Conservation (phyloP, 2,797 vertebrate genomes). For the Poecilia picta region DNA sequence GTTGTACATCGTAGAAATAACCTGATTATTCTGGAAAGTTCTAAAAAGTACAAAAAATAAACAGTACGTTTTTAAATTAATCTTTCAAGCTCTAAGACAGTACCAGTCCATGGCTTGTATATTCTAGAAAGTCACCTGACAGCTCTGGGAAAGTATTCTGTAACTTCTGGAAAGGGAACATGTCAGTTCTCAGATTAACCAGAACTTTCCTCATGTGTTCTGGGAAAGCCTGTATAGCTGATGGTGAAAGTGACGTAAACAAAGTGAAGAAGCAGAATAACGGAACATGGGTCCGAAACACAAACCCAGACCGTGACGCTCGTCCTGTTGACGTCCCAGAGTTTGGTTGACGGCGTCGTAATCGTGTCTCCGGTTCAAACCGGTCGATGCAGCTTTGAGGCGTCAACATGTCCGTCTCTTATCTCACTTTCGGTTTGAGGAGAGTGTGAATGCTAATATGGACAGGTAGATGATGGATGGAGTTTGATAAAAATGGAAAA, state of each 20-base stretch:
- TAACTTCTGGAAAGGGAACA: neutral
- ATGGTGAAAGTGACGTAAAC: neutral
- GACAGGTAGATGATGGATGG: constrained; percentile 20
- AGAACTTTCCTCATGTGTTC: neutral
- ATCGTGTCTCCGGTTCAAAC: neutral
- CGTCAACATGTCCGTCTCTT: neutral
- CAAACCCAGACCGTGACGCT: neutral
- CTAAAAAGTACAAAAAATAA: neutral
- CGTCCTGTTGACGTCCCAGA: neutral
- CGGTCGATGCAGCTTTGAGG: neutral
- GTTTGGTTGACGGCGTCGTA: neutral
- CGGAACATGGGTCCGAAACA: neutral
- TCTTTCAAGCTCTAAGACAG: no score
- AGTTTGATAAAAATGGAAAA: constrained; percentile 30
- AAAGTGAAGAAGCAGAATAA: neutral
- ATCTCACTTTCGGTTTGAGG: constrained; percentile 1
- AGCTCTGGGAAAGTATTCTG: neutral
- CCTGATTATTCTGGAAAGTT: neutral
- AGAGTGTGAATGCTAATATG: constrained; percentile 12
- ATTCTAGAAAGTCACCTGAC: neutral
- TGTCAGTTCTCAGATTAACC: neutral
- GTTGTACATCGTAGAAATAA: neutral
- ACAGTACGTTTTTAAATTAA: neutral
- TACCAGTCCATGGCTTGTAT: neutral
- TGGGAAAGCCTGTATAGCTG: neutral